Evolutionary conservation across 2,797 vertebrate species (phyloP), one percentile per base, ranked within the genome.

Genomic region (Cichlasoma orientale): DNA sequence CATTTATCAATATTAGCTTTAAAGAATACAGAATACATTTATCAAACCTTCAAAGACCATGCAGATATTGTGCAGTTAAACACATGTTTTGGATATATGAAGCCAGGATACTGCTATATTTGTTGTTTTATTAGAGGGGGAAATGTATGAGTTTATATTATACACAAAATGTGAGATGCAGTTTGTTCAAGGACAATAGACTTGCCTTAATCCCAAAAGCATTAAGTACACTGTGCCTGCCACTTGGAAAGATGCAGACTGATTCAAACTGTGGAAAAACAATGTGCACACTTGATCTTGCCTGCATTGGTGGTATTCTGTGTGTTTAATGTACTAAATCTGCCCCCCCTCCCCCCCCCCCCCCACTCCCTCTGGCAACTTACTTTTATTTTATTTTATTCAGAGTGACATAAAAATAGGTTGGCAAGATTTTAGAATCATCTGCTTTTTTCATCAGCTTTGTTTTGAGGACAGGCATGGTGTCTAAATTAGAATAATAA

Each of bases 301-400:
- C 16, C 23, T 6, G 59, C 14, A 18, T 41, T 41, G 0, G 10
- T 63, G 41, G 38, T 21, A 7, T 63, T 18, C 14, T 38, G 10
- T 63, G 36, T 63, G 10, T 44, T 44, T 44, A 25, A 25, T 63
- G n/a, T 61, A 9, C 2, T 23, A 25, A 25, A 63, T 38, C 21
- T 44, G 36, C 16, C 36, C 0, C 0, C 18, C 4, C 7, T 2
- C 1, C 11, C 3, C 36, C 10, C 6, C 29, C 6, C 29, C 31
- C 36, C 9, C 36, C 4, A 1, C 11, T 1, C 4, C 4, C 4
- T 13, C 38, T 13, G 11, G 11, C 38, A 12, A 13, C 23, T 47
- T 33, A 7, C 7, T 8, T 7, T 33, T 33, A 44, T 53, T 53
- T 53, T 21, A 21, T 44, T 63, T 63, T 41, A 36, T 63, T 63